Evolutionary conservation across 2,797 vertebrate species (phyloP).

Genomic region (Hozukius guyotensis): DNA sequence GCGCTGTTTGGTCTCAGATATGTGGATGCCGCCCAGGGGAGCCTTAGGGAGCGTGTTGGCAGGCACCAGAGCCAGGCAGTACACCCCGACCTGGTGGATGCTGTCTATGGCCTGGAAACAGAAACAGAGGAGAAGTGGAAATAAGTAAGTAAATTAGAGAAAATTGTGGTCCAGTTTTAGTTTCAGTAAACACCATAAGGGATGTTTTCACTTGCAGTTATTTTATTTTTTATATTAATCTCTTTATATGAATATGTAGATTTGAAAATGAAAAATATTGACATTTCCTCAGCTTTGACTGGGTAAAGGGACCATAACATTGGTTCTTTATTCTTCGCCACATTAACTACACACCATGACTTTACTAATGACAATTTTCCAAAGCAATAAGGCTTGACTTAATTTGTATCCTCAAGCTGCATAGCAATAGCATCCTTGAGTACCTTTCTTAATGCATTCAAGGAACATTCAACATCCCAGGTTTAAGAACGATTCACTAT

Average conservation of each 20-base stretch:
- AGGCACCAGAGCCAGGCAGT: constrained; percentile 94
- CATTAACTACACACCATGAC: background rate
- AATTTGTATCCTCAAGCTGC: background rate
- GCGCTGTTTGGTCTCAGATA: constrained; percentile 95
- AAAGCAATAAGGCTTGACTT: background rate
- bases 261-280: background rate
- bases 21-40: constrained; percentile 93
- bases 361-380: background rate
- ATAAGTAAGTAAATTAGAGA: background rate
- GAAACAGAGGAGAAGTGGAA: background rate
- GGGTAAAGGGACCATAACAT: background rate
- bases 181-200: background rate
- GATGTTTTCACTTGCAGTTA: background rate
- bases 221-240: background rate
- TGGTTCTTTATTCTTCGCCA: background rate
- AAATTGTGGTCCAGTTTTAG: background rate
- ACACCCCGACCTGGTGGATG: constrained; percentile 96
- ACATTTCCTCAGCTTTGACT: background rate
- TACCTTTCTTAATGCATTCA: background rate
- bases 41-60: constrained; percentile 97
- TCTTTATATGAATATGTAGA: background rate
- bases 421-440: background rate
- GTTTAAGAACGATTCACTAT: background rate
- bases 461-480: background rate
- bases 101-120: constrained; percentile 92